Conservation (phyloP, 2,797 vertebrate species). For the Discoglossus pictus region DNA sequence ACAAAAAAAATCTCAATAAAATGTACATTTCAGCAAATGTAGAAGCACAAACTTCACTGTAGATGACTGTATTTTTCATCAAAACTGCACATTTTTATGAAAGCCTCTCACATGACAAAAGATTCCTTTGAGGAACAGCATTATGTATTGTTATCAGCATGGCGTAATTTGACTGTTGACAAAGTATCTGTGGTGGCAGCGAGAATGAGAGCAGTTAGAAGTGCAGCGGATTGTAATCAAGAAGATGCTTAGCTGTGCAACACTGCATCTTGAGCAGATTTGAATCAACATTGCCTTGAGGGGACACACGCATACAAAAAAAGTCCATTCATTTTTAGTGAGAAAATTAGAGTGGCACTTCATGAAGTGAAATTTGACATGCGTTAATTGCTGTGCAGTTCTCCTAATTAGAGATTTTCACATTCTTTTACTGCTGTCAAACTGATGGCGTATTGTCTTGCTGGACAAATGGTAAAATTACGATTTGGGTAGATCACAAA, state of each 20-base stretch:
- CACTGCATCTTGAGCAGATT: constrained; percentile 80
- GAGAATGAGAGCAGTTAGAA: constrained; percentile 78
- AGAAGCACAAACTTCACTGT: constrained; percentile 54
- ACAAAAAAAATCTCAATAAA: constrained; percentile 49
- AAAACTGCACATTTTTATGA: constrained; percentile 65
- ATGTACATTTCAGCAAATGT: constrained; percentile 32
- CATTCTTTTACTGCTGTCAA: constrained; percentile 87
- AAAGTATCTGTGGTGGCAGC: constrained; percentile 76
- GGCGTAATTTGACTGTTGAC: constrained; percentile 81
- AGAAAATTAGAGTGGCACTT: constrained; percentile 93
- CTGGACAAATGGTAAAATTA: constrained; percentile 69
- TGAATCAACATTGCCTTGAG: constrained; percentile 80
- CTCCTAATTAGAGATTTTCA: constrained; percentile 93
- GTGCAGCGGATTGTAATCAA: constrained; percentile 81
- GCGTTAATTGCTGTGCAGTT: constrained; percentile 94
- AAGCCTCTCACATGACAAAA: constrained; percentile 65
- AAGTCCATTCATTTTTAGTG: constrained; percentile 84
- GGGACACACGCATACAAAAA: constrained; percentile 67
- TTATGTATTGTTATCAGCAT: constrained; percentile 78
- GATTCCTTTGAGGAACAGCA: constrained; percentile 69
- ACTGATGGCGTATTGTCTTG: constrained; percentile 76
- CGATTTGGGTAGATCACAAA: constrained; percentile 64
- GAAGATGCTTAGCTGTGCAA: constrained; percentile 85
- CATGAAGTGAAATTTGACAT: constrained; percentile 96
- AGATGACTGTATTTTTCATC: constrained; percentile 58